Conservation (phyloP, 2,797 vertebrate species). For the Psittacula derbiana region DNA sequence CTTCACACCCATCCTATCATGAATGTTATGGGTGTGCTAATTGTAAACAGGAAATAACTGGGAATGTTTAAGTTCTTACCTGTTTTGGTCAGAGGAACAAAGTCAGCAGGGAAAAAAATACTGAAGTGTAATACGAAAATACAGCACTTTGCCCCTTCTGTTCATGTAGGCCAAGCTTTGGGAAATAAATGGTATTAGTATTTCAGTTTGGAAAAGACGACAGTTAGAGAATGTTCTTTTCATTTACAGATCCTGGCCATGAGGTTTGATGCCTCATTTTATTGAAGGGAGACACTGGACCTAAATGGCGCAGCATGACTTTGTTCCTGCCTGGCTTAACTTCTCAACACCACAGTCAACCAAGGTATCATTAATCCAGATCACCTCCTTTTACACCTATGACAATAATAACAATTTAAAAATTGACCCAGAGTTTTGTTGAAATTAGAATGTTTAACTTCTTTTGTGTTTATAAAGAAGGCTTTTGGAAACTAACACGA, state of each 20-base stretch:
- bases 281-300: conserved; percentile 99
- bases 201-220: background rate
- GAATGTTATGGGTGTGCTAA: background rate
- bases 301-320: conserved; percentile 99
- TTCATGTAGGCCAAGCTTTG: background rate
- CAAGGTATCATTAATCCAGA: conserved; percentile 82
- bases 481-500: background rate
- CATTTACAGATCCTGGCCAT: conserved; percentile 94
- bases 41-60: conserved; percentile 1
- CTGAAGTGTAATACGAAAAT: background rate
- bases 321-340: conserved; percentile 99
- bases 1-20: background rate
- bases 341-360: conserved; percentile 99
- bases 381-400: background rate
- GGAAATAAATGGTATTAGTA: background rate
- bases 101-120: background rate
- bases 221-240: background rate
- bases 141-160: background rate
- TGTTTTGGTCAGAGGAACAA: background rate
- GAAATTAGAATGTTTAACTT: background rate
- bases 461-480: background rate
- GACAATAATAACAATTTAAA: background rate
- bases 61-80: background rate
- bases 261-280: conserved; percentile 99
- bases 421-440: background rate